Evolutionary conservation across 2,888 invertebrate genomes (phyloP).

Genomic region (Embidobia sp.): DNA sequence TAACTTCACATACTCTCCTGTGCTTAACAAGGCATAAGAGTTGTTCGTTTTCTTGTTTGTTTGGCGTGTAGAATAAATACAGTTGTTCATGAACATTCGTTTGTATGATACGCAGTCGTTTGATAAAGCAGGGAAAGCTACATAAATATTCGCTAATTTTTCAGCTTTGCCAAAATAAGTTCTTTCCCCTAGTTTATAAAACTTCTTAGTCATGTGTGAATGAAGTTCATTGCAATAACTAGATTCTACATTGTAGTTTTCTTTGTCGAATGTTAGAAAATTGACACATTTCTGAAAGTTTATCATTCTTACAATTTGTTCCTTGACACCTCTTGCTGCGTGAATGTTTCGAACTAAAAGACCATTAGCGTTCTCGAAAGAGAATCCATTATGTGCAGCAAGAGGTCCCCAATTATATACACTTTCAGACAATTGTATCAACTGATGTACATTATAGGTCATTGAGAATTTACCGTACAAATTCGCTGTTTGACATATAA

Average conservation of each 20-base stretch:
- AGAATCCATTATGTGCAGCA: no score
- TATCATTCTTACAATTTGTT: no score
- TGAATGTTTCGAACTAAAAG: no score
- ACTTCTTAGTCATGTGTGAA: neutral
- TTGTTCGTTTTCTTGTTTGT: neutral
- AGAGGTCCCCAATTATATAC: no score
- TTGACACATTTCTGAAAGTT: no score
- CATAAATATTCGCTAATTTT: neutral
- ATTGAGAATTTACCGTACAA: neutral
- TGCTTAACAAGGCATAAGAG: neutral
- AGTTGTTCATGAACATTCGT: neutral
- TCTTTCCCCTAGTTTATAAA: neutral
- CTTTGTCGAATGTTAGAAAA: no score
- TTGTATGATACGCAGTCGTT: neutral
- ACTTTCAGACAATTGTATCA: no score
- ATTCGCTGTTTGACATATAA: neutral
- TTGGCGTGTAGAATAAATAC: neutral
- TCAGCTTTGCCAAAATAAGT: neutral
- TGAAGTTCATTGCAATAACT: no score
- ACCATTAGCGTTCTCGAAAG: no score
- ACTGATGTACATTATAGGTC: neutral
- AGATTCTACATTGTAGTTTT: no score
- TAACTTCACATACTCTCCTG: no score
- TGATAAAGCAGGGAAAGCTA: neutral
- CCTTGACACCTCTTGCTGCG: no score